Conservation (phyloP, 2,888 invertebrate species). For the Hedya salicella region DNA sequence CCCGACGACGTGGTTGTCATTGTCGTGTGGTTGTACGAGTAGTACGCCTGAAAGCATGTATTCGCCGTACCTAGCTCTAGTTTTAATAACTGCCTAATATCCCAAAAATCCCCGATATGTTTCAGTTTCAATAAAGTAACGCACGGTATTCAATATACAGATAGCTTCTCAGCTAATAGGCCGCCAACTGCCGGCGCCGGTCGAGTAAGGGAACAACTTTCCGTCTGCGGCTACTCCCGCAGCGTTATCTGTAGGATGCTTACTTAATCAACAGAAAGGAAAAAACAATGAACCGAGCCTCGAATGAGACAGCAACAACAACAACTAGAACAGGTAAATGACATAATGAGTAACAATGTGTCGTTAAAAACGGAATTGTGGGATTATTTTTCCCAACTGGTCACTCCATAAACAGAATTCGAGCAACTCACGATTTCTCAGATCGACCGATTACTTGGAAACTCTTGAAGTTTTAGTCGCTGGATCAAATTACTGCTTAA, state of each 20-base stretch:
- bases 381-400: conserved; percentile 10
- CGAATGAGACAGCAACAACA: background rate
- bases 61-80: no score
- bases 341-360: conserved; percentile 10
- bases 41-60: no score
- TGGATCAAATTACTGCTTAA: conserved; percentile 37
- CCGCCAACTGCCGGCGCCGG: conserved; percentile 56
- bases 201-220: conserved; percentile 60
- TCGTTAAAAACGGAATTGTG: conserved; percentile 19
- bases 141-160: conserved; percentile 39
- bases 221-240: conserved; percentile 57
- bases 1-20: no score
- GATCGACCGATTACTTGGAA: conserved; percentile 41
- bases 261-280: conserved; percentile 68
- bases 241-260: conserved; percentile 65
- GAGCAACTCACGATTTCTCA: conserved; percentile 34
- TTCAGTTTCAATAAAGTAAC: conserved; percentile 29
- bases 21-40: no score
- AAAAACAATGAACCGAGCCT: conserved; percentile 46
- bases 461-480: conserved; percentile 38
- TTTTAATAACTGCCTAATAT: background rate
- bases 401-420: conserved; percentile 10
- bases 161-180: conserved; percentile 53
- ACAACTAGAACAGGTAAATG: background rate
- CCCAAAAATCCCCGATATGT: background rate